Evolutionary conservation across 1,140 invertebrate species (phyloP), one percentile per base, ranked within the genome.

Genomic region (Triops cancriformis): DNA sequence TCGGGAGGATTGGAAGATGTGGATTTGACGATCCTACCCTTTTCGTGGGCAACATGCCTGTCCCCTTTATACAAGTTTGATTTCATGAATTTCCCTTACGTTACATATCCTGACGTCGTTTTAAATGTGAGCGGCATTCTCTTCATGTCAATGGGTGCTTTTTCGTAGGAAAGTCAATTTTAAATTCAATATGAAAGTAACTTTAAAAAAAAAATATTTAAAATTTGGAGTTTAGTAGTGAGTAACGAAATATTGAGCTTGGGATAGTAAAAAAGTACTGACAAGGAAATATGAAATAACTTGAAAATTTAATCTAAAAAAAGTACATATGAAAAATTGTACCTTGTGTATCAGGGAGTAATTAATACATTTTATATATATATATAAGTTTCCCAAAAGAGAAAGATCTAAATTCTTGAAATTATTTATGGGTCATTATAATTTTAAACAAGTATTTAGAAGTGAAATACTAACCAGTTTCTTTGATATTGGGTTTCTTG

Each of bases 291-390:
- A 81, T 82, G 86, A 85, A 85, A 87, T 64, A 64, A 1, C 18
- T 1, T 77, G 37, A 26, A 73, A 75, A 45, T 41, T 41, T 77
- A 31, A 77, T 14, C 27, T 76, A 73, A 42, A 73, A 73, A 73
- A 73, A 77, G 77, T 41, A 77, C 72, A 77, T 77, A 73, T 77
- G 14, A 73, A 18, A 2, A 43, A 84, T 86, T 85, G 84, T 89
- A 88, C 87, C 88, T 89, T 89, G 87, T 88, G 88, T 89, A 88
- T 89, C 85, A 89, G 87, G 85, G 86, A 87, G 86, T 84, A 87
- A 87, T 87, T 86, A 89, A 82, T 76, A 42, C 41, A 79, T 84
- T 83, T 82, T 85, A 84, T 82, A 82, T 80, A 81, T 81, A 80
- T 83, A 84, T 81, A 80, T 83, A 84, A 80, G 80, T 82, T 84